These are phyloP conservation scores for Gymnobelideus leadbeateri DNA, from an alignment of 2,113 vertebrate species.

Conservation along the genomic window DNA sequence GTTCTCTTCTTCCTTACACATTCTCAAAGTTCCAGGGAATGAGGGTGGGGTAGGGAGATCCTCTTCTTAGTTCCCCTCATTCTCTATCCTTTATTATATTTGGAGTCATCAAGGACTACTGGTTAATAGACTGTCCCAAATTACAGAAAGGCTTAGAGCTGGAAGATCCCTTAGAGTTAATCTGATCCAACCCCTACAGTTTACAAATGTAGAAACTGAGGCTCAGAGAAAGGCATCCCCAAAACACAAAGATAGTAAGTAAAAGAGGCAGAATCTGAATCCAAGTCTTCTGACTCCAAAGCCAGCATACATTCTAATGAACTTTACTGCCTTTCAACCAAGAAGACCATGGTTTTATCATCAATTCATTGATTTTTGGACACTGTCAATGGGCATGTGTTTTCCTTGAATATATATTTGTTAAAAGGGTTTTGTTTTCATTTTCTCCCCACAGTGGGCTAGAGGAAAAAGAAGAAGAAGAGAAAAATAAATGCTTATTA, in stretches of 20 bases:
- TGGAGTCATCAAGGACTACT: neutral
- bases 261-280: no score
- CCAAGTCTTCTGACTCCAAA: neutral
- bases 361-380: neutral
- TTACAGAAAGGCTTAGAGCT: neutral
- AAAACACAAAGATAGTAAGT: no score
- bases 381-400: neutral
- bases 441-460: neutral
- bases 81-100: neutral
- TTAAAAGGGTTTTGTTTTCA: neutral
- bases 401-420: neutral
- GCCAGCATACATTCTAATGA: neutral
- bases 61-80: neutral
- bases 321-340: neutral
- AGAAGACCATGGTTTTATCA: neutral
- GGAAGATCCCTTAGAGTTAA: neutral
- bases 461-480: neutral
- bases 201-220: no score
- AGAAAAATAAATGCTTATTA: neutral
- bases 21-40: neutral
- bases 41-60: neutral
- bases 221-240: no score
- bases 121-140: neutral
- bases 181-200: neutral
- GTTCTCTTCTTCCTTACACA: neutral